A percentile compares a stretch with the other conserved stretches of the same genome.
These are phyloP conservation scores for Halcyon malimbica DNA, from an alignment of 2,113 vertebrate genomes.

Conservation along the genomic window DNA sequence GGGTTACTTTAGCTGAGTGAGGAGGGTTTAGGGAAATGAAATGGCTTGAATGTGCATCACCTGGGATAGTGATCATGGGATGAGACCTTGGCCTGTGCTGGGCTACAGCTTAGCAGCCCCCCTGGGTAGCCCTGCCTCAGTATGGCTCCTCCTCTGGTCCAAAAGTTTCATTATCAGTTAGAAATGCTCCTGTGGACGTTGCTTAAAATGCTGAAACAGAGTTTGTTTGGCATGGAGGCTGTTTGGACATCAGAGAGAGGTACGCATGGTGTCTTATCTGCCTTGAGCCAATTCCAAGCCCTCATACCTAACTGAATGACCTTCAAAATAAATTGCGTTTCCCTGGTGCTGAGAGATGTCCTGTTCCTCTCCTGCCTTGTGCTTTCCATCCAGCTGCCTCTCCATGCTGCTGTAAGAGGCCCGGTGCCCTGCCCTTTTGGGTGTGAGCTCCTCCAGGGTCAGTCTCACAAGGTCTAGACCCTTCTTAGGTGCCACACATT, in stretches of 20 bases:
- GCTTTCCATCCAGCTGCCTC: neutral
- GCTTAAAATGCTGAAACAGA: neutral
- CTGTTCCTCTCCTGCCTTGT: neutral
- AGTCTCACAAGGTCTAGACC: neutral
- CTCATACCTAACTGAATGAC: neutral
- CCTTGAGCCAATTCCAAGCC: neutral
- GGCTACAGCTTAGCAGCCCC: neutral
- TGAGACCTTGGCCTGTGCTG: fast-evolving
- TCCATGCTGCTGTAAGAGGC: neutral
- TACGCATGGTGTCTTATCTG: neutral
- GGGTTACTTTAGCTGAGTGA: neutral
- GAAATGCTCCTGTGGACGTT: neutral
- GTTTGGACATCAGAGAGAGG: neutral
- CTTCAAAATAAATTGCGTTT: neutral
- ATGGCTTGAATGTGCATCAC: too few relatives aligned
- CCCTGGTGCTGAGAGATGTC: neutral
- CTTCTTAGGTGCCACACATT: neutral
- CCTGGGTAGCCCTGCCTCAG: fast-evolving
- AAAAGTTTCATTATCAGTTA: neutral
- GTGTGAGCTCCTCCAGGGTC: fast-evolving
- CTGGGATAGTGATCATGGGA: neutral
- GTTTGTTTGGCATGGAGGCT: neutral
- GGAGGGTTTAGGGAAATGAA: neutral
- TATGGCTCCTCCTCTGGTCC: neutral
- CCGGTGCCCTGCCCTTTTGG: fast-evolving